These are phyloP conservation scores for Pararge aegeria DNA, from an alignment of 1,140 invertebrate genomes.

Conservation along the genomic window DNA sequence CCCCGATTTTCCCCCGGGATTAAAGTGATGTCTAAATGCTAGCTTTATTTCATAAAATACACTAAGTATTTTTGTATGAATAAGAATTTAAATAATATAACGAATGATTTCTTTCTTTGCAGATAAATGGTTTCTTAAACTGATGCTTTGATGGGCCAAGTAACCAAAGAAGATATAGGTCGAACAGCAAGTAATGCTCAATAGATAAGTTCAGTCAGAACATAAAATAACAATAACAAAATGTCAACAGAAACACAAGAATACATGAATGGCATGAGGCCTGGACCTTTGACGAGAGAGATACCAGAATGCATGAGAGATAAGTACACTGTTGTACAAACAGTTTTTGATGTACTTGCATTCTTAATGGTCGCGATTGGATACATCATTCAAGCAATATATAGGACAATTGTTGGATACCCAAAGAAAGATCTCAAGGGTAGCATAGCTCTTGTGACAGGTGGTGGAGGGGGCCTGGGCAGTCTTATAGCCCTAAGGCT, in stretches of 20 bases:
- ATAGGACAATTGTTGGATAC: constrained; percentile 75
- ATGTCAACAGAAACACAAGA: constrained; percentile 64
- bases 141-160: constrained; percentile 3
- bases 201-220: constrained; percentile 7
- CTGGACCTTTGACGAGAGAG: constrained; percentile 65
- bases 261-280: constrained; percentile 65
- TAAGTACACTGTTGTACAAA: constrained; percentile 73
- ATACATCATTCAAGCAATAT: constrained; percentile 78
- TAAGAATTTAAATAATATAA: neutral
- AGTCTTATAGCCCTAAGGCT: constrained; percentile 89
- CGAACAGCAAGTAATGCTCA: constrained; percentile 18
- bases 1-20: too few relatives aligned
- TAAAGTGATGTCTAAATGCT: too few relatives aligned
- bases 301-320: constrained; percentile 73
- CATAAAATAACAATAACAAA: constrained; percentile 27
- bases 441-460: constrained; percentile 92
- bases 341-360: constrained; percentile 81
- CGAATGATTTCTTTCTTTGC: constrained; percentile 7
- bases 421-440: constrained; percentile 83
- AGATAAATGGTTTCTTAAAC: constrained; percentile 9
- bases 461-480: constrained; percentile 94
- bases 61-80: too few relatives aligned
- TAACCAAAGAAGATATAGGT: constrained; percentile 1
- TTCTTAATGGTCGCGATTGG: constrained; percentile 81
- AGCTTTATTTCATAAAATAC: too few relatives aligned